Base-by-base conservation (phyloP, 2,888 invertebrate species). In the Alcis repandata region DNA sequence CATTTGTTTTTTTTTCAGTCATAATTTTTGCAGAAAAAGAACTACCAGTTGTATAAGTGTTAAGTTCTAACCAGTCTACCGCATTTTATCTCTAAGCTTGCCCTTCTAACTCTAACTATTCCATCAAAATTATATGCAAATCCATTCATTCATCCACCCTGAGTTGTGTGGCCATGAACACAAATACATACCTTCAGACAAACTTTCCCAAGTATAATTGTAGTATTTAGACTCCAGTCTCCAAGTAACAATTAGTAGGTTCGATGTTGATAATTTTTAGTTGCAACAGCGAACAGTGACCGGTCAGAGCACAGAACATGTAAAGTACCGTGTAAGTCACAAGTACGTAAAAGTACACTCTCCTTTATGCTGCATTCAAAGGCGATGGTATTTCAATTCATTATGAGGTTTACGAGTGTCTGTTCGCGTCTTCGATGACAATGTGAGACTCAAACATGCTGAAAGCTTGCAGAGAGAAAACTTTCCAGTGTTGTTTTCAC, bases 191-290 rank as follows among this genome's bases (percentile, higher is more conserved):
- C 27, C 6, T 27, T 27, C 27, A 27, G 3, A 27, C 6, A 6
- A 27, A 27, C n/a, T n/a, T 27, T 27, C 27, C 2, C 27, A 4
- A 4, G 27, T 27, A 6, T 27, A 27, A 27, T n/a, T n/a, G 27
- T 27, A 27, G 27, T 27, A 27, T 6, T 27, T 6, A 6, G 27
- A 27, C 27, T 27, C 27, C 27, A 27, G 27, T 27, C n/a, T n/a
- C n/a, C n/a, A 6, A 6, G 27, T 27, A 27, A 27, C 27, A 27
- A 27, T 27, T 27, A 36, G 10, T 4, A 20, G 19, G 3, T 3
- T 3, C 11, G 46, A 46, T 46, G 32, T 15, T 79, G 78, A 77
- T 81, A 74, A 81, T 81, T 81, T 74, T 62, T 69, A 66, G 75
- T 75, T 77, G 72, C 70, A 64, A 70, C 75, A 79, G 70, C 46